These are phyloP conservation scores for Serranus cabrilla DNA, from an alignment of 2,797 vertebrate species.

Conservation along the genomic window DNA sequence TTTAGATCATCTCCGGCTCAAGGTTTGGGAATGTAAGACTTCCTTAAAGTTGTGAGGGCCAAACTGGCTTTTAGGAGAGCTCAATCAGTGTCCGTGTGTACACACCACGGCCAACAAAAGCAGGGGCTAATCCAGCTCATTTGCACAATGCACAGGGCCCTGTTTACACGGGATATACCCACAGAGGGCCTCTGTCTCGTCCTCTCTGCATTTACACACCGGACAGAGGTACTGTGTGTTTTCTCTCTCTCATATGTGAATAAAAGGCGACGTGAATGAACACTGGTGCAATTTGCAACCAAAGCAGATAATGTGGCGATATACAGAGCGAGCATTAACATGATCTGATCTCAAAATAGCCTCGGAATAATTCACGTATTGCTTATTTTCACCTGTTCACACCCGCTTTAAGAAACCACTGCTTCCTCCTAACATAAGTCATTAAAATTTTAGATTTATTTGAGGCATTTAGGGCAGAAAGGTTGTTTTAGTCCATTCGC, in stretches of 20 bases:
- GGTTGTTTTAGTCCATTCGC: background rate
- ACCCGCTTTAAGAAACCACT: background rate
- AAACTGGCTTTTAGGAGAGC: constrained; percentile 78
- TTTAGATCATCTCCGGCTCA: constrained; percentile 61
- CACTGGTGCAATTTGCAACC: background rate
- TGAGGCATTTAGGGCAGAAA: background rate
- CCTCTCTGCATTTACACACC: constrained; percentile 47
- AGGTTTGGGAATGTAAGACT: constrained; percentile 72
- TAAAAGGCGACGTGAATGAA: constrained; percentile 23
- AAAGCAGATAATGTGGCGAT: background rate
- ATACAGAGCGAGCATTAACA: background rate
- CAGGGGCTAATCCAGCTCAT: constrained; percentile 84
- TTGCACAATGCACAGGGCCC: constrained; percentile 83
- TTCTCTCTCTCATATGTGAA: constrained; percentile 34
- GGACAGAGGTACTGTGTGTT: constrained; percentile 58
- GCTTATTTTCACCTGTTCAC: background rate
- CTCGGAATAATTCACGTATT: background rate
- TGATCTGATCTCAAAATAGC: background rate
- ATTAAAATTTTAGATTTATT: background rate
- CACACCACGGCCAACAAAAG: constrained; percentile 81
- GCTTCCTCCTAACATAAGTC: background rate
- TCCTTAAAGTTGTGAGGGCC: constrained; percentile 78
- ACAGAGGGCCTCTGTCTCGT: constrained; percentile 73
- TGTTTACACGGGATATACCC: constrained; percentile 85
- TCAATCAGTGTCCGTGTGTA: constrained; percentile 81